A percentile compares a stretch with the other conserved stretches of the same genome.
phyloP scores from a whole-genome alignment of 2,113 vertebrate species.

The Bubo scandiacus region DNA sequence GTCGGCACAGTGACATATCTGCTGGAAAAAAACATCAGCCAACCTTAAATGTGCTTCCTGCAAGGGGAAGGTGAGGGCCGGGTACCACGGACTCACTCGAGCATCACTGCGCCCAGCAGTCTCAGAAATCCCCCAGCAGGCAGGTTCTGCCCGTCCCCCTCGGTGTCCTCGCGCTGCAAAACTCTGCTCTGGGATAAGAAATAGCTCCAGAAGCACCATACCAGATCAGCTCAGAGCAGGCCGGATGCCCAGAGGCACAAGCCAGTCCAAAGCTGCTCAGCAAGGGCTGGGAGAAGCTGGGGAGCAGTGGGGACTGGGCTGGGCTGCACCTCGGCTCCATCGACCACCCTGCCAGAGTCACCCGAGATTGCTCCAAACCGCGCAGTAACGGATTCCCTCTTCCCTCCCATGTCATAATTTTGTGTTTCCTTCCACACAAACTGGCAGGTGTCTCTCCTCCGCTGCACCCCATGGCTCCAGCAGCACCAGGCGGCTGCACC shows the following conservation, averaged over 20 bases:
- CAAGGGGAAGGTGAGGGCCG: background rate
- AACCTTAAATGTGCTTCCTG: background rate
- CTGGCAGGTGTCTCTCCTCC: background rate
- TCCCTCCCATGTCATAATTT: background rate
- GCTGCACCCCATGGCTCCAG: background rate
- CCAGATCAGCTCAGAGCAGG: background rate
- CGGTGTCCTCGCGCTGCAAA: accelerated
- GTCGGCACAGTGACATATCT: accelerated
- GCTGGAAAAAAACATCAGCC: background rate
- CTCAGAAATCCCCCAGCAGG: background rate
- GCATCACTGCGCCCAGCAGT: accelerated
- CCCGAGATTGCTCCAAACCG: background rate
- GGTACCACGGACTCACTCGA: accelerated
- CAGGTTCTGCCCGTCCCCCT: background rate
- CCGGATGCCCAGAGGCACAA: background rate
- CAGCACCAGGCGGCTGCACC: no score
- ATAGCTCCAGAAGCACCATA: background rate
- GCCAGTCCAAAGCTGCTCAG: background rate
- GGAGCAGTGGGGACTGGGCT: accelerated
- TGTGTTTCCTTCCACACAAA: background rate
- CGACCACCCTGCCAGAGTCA: background rate
- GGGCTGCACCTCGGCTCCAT: background rate
- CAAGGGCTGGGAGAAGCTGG: background rate
- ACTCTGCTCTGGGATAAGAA: background rate
- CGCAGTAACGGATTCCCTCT: background rate